A percentile compares a stretch with the other conserved stretches of the same genome.
Evolutionary conservation across 2,797 vertebrate genomes (phyloP).

Genomic region (Phalloptychus januarius): DNA sequence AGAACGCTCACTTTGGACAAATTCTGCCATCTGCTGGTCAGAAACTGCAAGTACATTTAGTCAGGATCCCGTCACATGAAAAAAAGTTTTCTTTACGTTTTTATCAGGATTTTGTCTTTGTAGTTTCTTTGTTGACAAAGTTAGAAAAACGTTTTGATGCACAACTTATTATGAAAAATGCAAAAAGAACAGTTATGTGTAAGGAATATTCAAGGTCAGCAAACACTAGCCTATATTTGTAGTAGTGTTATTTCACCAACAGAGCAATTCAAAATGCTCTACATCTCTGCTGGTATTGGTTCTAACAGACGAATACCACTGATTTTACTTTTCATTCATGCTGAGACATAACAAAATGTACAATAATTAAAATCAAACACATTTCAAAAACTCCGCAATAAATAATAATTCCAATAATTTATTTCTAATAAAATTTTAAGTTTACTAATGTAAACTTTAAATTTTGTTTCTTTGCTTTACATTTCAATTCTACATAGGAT

Average conservation of each 20-base stretch:
- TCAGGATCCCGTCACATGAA: background rate
- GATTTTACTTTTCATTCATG: background rate
- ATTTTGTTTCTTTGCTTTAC: background rate
- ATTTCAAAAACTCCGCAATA: too few species aligned
- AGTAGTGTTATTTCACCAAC: background rate
- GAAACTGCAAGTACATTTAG: background rate
- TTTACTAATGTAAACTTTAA: background rate
- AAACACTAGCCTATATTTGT: background rate
- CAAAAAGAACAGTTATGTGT: background rate
- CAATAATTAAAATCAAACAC: too few species aligned
- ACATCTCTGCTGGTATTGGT: too few species aligned
- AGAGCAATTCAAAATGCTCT: too few species aligned
- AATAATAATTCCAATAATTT: too few species aligned
- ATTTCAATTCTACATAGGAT: background rate
- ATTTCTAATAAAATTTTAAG: too few species aligned
- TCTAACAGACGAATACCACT: background rate
- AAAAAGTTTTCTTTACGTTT: background rate
- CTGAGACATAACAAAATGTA: background rate
- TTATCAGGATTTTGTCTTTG: background rate
- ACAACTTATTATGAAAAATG: background rate
- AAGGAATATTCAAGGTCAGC: background rate
- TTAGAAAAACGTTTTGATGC: background rate
- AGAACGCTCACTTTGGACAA: background rate
- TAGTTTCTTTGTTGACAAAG: background rate
- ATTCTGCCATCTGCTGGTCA: constrained; percentile 58